Conservation (phyloP, 2,888 invertebrate genomes). For the Ennomos quercinarius region DNA sequence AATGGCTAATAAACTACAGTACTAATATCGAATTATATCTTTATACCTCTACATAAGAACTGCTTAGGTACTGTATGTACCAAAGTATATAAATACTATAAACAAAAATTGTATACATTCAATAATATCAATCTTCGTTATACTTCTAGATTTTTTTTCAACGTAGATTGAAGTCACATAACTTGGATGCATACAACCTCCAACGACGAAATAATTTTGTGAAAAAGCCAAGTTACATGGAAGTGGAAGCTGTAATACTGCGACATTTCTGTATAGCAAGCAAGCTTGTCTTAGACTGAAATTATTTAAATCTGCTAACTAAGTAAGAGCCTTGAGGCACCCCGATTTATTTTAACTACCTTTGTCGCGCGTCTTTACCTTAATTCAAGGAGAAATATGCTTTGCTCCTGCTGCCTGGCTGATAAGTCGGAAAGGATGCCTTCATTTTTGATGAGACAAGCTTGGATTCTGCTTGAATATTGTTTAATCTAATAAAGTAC, state of each 20-base stretch:
- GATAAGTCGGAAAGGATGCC: slow-evolving; percentile 18
- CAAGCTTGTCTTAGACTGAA: slow-evolving; percentile 27
- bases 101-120: too few relatives aligned
- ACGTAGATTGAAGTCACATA: too few relatives aligned
- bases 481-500: not conserved
- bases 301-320: slow-evolving; percentile 41
- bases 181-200: too few relatives aligned
- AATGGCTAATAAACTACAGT: too few relatives aligned
- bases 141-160: too few relatives aligned
- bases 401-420: slow-evolving; percentile 5
- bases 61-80: too few relatives aligned
- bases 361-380: slow-evolving; percentile 23
- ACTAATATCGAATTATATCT: too few relatives aligned
- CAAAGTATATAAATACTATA: too few relatives aligned
- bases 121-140: too few relatives aligned
- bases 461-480: not conserved
- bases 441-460: slow-evolving; percentile 15
- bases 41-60: too few relatives aligned
- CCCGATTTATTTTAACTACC: slow-evolving; percentile 29
- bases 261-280: not conserved
- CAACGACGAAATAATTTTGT: too few relatives aligned
- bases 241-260: slow-evolving; percentile 7
- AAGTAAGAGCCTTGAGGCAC: slow-evolving; percentile 28
- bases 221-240: not conserved
- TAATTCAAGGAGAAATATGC: slow-evolving; percentile 18